Percentiles rank a stretch among this genome's conserved stretches.
Conservation (phyloP, 2,888 invertebrate genomes). For the Apoda limacodes region DNA sequence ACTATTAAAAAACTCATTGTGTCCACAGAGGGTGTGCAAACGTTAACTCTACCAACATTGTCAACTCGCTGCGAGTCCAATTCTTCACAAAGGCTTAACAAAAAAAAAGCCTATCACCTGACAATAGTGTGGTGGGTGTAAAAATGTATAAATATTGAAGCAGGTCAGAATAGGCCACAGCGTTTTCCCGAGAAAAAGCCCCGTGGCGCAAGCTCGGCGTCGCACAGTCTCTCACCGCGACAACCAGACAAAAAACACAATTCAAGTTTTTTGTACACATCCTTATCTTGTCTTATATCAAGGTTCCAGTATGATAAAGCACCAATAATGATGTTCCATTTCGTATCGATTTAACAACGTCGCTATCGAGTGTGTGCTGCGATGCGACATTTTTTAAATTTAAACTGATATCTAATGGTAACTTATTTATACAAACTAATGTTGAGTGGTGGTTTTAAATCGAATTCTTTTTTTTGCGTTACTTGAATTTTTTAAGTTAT, state of each 20-base stretch:
- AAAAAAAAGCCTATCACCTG: constrained; percentile 42
- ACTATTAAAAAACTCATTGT: constrained; percentile 59
- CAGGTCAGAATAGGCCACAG: constrained; percentile 34
- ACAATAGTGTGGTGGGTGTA: constrained; percentile 59
- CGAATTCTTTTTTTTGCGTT: too few species aligned
- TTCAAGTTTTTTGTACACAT: constrained; percentile 41
- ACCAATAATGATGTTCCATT: constrained; percentile 69
- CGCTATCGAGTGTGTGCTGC: too few species aligned
- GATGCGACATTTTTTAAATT: constrained; percentile 21
- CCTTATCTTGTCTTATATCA: constrained; percentile 59
- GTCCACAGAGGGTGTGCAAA: constrained; percentile 51
- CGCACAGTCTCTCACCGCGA: constrained; percentile 58
- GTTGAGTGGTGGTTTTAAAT: too few species aligned
- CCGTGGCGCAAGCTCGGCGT: constrained; percentile 60
- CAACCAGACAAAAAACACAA: constrained; percentile 51
- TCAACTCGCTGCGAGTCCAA: constrained; percentile 57
- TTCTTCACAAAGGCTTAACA: constrained; percentile 54
- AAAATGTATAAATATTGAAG: constrained; percentile 59
- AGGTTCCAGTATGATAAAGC: constrained; percentile 57
- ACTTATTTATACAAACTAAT: too few species aligned
- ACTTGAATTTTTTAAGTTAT: too few species aligned
- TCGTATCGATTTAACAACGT: constrained; percentile 51
- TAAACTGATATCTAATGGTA: too few species aligned
- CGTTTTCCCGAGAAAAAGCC: constrained; percentile 61
- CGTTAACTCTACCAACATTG: constrained; percentile 63